phyloP scores from a whole-genome alignment of 2,888 invertebrate species.

The Erebia aethiops region DNA sequence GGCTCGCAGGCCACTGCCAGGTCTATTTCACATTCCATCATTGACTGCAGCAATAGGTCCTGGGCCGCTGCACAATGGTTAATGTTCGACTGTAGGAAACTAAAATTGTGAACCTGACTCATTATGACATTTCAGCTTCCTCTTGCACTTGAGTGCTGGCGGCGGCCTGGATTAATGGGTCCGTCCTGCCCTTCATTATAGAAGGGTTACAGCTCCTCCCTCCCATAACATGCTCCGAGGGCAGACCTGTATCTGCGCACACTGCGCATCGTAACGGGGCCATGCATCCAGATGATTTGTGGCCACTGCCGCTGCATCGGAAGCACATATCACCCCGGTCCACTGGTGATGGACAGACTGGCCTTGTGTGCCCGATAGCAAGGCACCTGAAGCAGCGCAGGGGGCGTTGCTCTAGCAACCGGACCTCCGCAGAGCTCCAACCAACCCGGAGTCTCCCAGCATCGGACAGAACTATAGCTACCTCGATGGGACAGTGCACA shows the following conservation, averaged over 20 bases:
- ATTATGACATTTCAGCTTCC: no score
- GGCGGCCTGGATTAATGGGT: no score
- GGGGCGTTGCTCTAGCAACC: neutral
- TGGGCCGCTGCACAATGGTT: conserved; percentile 3
- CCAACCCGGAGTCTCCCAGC: neutral
- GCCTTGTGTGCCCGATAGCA: neutral
- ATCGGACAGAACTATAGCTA: no score
- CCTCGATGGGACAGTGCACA: no score
- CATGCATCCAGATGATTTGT: neutral
- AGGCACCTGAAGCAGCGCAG: neutral
- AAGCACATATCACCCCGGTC: neutral
- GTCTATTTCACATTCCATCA: neutral
- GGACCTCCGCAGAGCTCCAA: neutral
- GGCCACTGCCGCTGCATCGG: neutral
- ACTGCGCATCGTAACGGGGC: neutral
- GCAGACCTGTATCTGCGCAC: neutral
- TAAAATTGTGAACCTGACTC: no score
- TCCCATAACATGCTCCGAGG: neutral
- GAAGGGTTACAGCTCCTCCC: neutral
- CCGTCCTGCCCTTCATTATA: neutral
- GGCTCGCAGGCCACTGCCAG: no score
- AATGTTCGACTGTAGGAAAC: neutral
- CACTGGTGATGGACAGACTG: neutral
- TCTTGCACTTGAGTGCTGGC: no score
- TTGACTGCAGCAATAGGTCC: neutral